Evolutionary conservation across 2,888 invertebrate species (phyloP), one percentile per base, ranked within the genome.

Genomic region (Zygaena filipendulae): DNA sequence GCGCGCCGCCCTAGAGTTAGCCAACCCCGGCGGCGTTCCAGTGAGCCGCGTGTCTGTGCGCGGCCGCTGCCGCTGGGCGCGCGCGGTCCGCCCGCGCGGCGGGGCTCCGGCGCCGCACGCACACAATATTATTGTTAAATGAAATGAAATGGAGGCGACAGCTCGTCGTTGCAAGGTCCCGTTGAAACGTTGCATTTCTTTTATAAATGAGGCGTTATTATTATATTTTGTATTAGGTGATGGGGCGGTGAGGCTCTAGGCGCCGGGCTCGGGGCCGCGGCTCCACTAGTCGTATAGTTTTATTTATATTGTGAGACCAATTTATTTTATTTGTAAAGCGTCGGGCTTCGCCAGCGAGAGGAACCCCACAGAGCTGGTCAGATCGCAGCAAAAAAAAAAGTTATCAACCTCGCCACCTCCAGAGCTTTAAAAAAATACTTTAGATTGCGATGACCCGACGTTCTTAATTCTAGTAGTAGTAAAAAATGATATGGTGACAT

Each of bases 251-350:
- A 52, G 56, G 55, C 55, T 49, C 53, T 43, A 28, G 33, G 47
- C 40, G 52, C 41, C 53, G 59, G 57, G 55, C 46, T 27, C 13
- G 38, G 52, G 57, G 53, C 42, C 37, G 33, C 40, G 35, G 49
- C 49, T 54, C 59, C 59, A 44, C 67, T 62, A 63, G 60, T 62
- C 68, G 66, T 63, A 59, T 63, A 60, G 67, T 67, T 68, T 68
- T 68, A 71, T 72, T 74, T 71, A 67, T 61, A 60, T 59, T 40
- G n/a, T n/a, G 72, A 70, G 74, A 72, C 72, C 71, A 69, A 75
- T 68, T 66, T 69, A 66, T 70, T 70, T 55, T 70, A 59, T 60
- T 69, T 70, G 68, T 64, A 49, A 40, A 47, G 45, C 54, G 52
- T 32, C 43, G 45, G 32, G 47, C 42, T 33, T 36, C 47, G 52